These are phyloP conservation scores for Anisognathus igniventris DNA, from an alignment of 2,797 vertebrate genomes.

Conservation along the genomic window DNA sequence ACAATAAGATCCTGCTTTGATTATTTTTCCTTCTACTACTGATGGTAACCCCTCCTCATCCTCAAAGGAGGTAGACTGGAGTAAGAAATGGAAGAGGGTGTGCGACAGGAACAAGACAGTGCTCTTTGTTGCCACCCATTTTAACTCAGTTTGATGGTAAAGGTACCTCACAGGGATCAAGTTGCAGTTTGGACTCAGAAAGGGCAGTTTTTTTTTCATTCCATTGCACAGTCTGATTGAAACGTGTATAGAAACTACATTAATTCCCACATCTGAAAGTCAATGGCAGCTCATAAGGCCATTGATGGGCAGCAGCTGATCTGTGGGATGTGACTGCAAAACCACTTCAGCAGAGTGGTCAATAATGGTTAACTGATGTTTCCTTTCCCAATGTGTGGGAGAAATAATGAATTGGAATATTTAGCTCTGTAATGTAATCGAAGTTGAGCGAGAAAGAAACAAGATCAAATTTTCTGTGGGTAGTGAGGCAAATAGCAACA, in stretches of 20 bases:
- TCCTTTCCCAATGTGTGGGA: background rate
- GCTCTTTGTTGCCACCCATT: background rate
- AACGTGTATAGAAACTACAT: accelerated
- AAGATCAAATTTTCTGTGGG: background rate
- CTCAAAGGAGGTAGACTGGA: background rate
- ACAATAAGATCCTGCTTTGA: background rate
- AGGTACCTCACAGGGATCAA: background rate
- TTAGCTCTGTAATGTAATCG: accelerated
- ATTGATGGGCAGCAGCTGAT: accelerated
- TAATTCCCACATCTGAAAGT: background rate
- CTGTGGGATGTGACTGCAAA: background rate
- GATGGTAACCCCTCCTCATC: background rate
- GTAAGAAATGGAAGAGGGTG: background rate
- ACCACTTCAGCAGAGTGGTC: background rate
- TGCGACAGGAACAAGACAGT: accelerated
- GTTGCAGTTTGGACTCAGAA: background rate
- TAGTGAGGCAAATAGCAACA: accelerated
- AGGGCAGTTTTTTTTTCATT: background rate
- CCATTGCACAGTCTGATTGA: background rate
- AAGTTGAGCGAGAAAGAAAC: background rate
- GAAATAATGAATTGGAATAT: background rate
- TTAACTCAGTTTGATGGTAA: background rate
- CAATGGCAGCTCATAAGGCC: accelerated
- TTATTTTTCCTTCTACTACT: background rate
- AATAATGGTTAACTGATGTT: background rate